Conservation (phyloP, 2,113 vertebrate genomes). For the Enhydra lutris region DNA sequence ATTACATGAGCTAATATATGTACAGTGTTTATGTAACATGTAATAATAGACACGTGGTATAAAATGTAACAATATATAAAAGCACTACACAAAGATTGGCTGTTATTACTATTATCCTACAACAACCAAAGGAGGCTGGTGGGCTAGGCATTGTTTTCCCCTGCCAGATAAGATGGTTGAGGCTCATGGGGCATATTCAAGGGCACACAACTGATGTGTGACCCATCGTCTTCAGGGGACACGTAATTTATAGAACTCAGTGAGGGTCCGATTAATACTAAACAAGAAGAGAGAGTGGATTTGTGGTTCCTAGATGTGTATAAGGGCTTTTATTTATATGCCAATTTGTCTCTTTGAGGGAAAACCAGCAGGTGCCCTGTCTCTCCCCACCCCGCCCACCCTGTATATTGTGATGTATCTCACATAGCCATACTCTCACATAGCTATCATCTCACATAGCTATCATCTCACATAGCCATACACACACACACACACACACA, state of each 20-base stretch:
- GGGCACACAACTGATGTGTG: not conserved
- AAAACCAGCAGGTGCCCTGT: not conserved
- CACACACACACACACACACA: not conserved
- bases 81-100: not conserved
- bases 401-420: not conserved
- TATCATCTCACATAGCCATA: too few species aligned
- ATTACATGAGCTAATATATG: not conserved
- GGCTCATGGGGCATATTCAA: not conserved
- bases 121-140: not conserved
- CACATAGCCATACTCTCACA: not conserved
- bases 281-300: not conserved
- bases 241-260: not conserved
- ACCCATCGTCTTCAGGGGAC: not conserved
- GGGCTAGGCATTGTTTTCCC: not conserved
- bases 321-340: not conserved
- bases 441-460: not conserved
- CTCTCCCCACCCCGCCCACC: not conserved
- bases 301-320: not conserved
- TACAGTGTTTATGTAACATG: not conserved
- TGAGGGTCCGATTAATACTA: not conserved
- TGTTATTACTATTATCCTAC: not conserved
- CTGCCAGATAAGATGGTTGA: not conserved
- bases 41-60: too few species aligned
- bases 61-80: not conserved
- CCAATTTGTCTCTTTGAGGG: not conserved